Conservation (phyloP, 2,113 vertebrate species). For the Petrocephalus microphthalmus region DNA sequence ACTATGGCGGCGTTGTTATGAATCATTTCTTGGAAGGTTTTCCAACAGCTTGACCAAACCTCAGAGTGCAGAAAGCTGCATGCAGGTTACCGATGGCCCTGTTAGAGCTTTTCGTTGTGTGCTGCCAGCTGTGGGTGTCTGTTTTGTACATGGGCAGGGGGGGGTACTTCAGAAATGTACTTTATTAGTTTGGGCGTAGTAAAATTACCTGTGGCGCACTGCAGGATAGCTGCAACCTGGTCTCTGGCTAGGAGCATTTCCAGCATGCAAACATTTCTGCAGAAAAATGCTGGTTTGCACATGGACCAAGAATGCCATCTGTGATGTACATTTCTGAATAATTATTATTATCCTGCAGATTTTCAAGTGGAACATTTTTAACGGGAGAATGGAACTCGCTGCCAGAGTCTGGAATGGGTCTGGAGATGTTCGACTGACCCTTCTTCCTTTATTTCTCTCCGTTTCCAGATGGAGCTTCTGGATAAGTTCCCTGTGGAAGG, state of each 20-base stretch:
- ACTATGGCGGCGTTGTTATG: neutral
- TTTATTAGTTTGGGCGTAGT: slow-evolving; percentile 14
- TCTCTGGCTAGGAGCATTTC: slow-evolving; percentile 44
- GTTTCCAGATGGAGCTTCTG: slow-evolving; percentile 91
- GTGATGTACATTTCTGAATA: slow-evolving; percentile 16
- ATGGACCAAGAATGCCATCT: slow-evolving; percentile 28
- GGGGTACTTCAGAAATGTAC: neutral
- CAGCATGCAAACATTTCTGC: slow-evolving; percentile 50
- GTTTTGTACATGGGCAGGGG: neutral
- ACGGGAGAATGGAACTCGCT: neutral
- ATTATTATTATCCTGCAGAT: neutral
- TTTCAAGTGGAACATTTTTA: neutral
- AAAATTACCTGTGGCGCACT: slow-evolving; percentile 24
- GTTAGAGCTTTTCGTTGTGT: neutral
- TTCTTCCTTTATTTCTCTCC: neutral
- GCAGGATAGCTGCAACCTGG: slow-evolving; percentile 15
- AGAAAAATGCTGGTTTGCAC: slow-evolving; percentile 36
- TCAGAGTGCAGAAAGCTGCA: neutral
- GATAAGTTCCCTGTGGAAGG: slow-evolving; percentile 98
- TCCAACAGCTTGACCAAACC: neutral
- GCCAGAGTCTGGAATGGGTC: neutral
- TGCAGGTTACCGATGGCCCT: neutral
- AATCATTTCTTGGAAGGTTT: neutral
- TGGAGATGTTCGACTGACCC: neutral
- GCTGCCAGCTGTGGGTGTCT: neutral